Evolutionary conservation across 2,888 invertebrate genomes (phyloP), one percentile per base, ranked within the genome.

Genomic region (Macaria notata): DNA sequence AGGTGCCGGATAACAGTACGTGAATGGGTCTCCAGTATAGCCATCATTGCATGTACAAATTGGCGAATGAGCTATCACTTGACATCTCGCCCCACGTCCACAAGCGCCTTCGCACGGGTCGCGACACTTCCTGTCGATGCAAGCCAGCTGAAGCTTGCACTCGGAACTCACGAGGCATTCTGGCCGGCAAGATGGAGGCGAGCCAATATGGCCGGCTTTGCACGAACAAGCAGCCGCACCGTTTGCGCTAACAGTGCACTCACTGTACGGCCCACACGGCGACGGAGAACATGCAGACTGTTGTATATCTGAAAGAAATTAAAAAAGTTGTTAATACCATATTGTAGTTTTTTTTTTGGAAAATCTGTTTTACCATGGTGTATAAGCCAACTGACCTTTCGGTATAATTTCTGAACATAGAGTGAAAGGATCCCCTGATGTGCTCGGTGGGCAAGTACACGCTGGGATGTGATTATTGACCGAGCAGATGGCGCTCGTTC

Each of bases 391-490:
- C 19, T 19, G 19, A 89, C 87, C 86, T 72, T 71, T 73, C 58
- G 72, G 72, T 50, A 74, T 64, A 48, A 84, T 75, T 69, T 86
- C 84, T 38, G 81, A 79, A 61, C 91, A 91, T 61, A 79, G 79
- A 33, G 92, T 88, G 78, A 95, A 95, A 3, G 96, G 95, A 92
- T 96, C 94, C 46, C 96, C 96, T 54, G 93, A 92, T 68, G 94
- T 95, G 44, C 94, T 94, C 38, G 92, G 86, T 30, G 93, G 90
- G 74, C 96, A 96, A 51, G 93, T 93, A 76, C 96, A 96, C 29
- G 94, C 93, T 38, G 96, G 96, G 63, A 94, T 93, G 78, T 96
- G 96, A 72, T 95, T 95, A 56, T 95, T 93, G n/a, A 96, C 95
- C 64, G 93, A 92, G 76, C 96, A 96, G 65, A 93, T 90, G 0